These are phyloP conservation scores for Lytechinus pictus DNA, from an alignment of 35 echinoderm and acorn worm species.

Conservation along the genomic window DNA sequence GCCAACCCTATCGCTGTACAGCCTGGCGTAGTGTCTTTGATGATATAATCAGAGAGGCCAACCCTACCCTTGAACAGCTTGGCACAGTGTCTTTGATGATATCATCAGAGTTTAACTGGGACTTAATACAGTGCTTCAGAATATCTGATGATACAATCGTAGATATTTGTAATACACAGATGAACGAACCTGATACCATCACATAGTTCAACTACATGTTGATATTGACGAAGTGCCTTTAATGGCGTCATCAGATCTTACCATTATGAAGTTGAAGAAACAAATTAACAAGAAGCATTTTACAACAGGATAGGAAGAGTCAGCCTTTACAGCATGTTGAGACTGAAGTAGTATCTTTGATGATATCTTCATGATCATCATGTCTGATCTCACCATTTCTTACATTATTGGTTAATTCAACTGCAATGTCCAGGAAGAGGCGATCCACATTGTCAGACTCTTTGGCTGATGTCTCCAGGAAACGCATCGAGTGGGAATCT, in stretches of 20 bases:
- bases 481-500: slow-evolving; percentile 83
- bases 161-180: background rate
- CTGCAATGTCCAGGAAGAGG: slow-evolving; percentile 91
- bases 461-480: slow-evolving; percentile 95
- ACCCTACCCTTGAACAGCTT: background rate
- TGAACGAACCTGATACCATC: background rate
- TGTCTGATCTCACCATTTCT: slow-evolving; percentile 84
- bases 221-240: background rate
- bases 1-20: background rate
- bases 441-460: slow-evolving; percentile 97
- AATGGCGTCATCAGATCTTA: background rate
- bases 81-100: background rate
- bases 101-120: background rate
- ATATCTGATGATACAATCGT: background rate
- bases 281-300: background rate
- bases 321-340: slow-evolving; percentile 74
- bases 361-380: slow-evolving; percentile 67
- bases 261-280: background rate
- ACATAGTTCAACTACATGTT: background rate
- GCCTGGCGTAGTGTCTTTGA: background rate
- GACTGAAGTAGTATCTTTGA: slow-evolving; percentile 80
- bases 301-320: background rate
- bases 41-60: background rate
- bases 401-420: slow-evolving; percentile 93
- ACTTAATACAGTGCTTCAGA: background rate